Evolutionary conservation across 2,888 invertebrate genomes (phyloP), one percentile per base, ranked within the genome.

Genomic region (Netelia inedita): DNA sequence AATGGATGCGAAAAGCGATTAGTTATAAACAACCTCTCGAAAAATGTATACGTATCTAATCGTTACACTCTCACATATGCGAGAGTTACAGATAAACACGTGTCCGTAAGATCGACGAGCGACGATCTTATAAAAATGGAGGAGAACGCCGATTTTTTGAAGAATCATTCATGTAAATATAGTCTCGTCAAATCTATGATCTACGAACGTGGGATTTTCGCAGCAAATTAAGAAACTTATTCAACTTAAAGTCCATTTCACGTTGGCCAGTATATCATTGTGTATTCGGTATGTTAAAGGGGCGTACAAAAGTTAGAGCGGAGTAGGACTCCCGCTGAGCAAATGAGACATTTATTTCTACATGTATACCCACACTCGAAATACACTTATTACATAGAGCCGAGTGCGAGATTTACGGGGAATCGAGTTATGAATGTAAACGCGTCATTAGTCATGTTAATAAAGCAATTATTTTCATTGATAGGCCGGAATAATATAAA

Each of bases 381-480:
- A 73, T 73, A 82, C 65, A 61, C 43, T 81, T 57, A 66, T 59
- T 2, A 14, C 23, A 11, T 41, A 16, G 55, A 23, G 65, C 65
- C 53, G 19, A 50, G 61, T 11, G 66, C 53, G 43, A 82, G 82
- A 83, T 82, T 85, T 87, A 84, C 80, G 87, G 80, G 79, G 82
- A 76, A 87, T 87, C 88, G 87, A 88, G 88, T 89, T 89, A 88
- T 87, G 86, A 90, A 87, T 87, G 87, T 83, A 88, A 88, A 87
- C 87, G 87, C 68, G 74, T 86, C 87, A 89, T 88, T 88, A 88
- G 85, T 88, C 88, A 89, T 88, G 87, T 87, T 89, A 89, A 89
- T 90, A 89, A 88, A 90, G 89, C 88, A 87, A 91, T 91, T 89
- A 90, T 90, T 90, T 89, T 90, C 89, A 90, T 91, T 88, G 88